Base-by-base conservation (phyloP, 2,888 invertebrate species). In the Luperina nickerlii region DNA sequence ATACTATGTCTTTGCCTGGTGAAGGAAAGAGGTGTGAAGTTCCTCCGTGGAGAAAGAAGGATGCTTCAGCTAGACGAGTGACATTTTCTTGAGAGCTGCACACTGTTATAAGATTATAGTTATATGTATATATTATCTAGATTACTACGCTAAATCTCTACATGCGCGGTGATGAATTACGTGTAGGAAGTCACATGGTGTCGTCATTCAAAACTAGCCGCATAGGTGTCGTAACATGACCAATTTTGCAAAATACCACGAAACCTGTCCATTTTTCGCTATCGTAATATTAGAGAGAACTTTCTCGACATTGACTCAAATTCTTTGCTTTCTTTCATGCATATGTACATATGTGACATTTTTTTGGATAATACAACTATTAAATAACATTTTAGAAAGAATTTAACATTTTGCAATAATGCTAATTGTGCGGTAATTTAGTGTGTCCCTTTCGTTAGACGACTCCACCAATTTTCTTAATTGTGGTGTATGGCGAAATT, bases 241-340 rank as follows among this genome's bases (percentile, higher is more conserved):
- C 62, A 68, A 32, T 32, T 42, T 69, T 65, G 69, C 69, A 20
- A 57, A 65, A 65, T 63, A 57, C 77, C 48, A 63, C 42, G 27
- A 69, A 66, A 51, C 38, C 42, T 60, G 38, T 69, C 24, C n/a
- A 68, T 13, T 68, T 38, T 68, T 32, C 48, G n/a, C 38, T 18
- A 18, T 67, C 48, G 3, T 32, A 51, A 75, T 48, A 27, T 63
- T 48, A 15, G 18, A 48, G 68, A 69, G 60, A 69, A 62, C 75
- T 87, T 78, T 84, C 57, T 32, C 62, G 51, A 63, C 54, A 67
- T 74, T 71, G 27, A 68, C 27, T 81, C 38, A 66, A 78, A 74
- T 78, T 79, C 76, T 78, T 78, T 74, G 62, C 78, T 87, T 81
- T 81, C 75, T 38, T 86, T 82, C 60, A 83, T 85, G 68, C 42